Evolutionary conservation across 2,888 invertebrate genomes (phyloP).

Genomic region (Spodoptera exigua): DNA sequence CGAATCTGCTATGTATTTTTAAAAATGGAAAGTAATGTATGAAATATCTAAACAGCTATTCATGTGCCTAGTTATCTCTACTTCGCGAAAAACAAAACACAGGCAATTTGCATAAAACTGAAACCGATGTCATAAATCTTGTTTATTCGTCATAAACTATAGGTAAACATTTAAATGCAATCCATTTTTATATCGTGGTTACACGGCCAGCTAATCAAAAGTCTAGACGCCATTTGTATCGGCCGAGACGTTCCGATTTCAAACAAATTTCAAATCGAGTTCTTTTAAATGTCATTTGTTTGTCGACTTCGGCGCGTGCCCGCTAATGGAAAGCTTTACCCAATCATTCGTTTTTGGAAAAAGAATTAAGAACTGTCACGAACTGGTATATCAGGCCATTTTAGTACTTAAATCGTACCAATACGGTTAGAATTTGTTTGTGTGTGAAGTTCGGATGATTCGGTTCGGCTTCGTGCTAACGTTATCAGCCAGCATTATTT

Average conservation of each 20-base stretch:
- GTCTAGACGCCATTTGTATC: slow-evolving; percentile 86
- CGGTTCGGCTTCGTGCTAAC: slow-evolving; percentile 69
- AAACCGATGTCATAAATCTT: slow-evolving; percentile 2
- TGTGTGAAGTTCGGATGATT: slow-evolving; percentile 58
- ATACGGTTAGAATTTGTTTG: slow-evolving; percentile 60
- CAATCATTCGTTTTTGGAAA: slow-evolving; percentile 76
- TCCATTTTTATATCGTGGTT: slow-evolving; percentile 50
- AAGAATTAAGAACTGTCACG: slow-evolving; percentile 75
- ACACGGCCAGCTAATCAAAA: slow-evolving; percentile 71
- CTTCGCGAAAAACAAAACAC: too few species aligned
- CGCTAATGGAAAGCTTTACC: slow-evolving; percentile 85
- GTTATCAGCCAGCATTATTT: slow-evolving; percentile 83
- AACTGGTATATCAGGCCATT: slow-evolving; percentile 50
- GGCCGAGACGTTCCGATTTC: slow-evolving; percentile 80
- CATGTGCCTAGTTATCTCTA: too few species aligned
- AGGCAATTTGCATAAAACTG: not conserved
- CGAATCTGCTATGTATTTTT: too few species aligned
- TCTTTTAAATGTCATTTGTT: slow-evolving; percentile 86
- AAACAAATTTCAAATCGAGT: slow-evolving; percentile 83
- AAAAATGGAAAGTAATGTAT: too few species aligned
- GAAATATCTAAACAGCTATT: too few species aligned
- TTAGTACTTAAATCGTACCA: slow-evolving; percentile 23
- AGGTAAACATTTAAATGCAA: slow-evolving; percentile 32
- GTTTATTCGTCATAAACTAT: slow-evolving; percentile 21
- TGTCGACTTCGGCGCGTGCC: slow-evolving; percentile 85